Evolutionary conservation across 1,140 invertebrate genomes (phyloP), one percentile per base, ranked within the genome.

Genomic region (Macrotrachela quadricornifera): DNA sequence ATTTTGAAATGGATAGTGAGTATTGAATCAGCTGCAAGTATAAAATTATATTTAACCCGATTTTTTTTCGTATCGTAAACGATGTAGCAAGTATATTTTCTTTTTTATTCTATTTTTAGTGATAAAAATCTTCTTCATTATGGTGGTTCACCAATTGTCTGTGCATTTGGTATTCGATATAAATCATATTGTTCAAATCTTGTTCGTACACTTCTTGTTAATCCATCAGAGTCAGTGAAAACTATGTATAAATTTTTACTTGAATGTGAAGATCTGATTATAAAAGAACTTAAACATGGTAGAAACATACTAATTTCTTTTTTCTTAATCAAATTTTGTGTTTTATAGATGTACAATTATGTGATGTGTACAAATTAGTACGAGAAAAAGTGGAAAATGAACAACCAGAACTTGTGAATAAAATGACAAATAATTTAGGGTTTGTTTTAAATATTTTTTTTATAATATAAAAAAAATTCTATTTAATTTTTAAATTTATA

Each of bases 161-260:
- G 88, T 71, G 85, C 83, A 17, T 70, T 99, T 56, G 94, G 94
- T 18, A 80, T 81, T 14, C 74, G 92, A 49, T 97, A 95, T 68
- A 94, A 92, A 66, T 86, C 81, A 0, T 99, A 99, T 64, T 99
- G 94, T 71, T 91, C 92, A 0, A 99, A 99, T 67, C 85, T 99
- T 60, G 85, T 90, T 13, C 77, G 94, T 51, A 99, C 94, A n/a
- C 73, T 99, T 55, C 71, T 99, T 58, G 87, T 99, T 1, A 91
- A 95, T 73, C 94, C 94, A 10, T 80, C 81, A 2, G 76, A 81
- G 57, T 63, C 73, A 48, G 74, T 80, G 45, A 76, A 79, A 71
- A 80, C 64, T 52, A 84, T 85, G 70, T 99, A 99, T 64, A 87
- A 91, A 62, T 87, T 92, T 65, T 70, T 96, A 45, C 64, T 95